These are phyloP conservation scores for Ferrisia virgata DNA, from an alignment of 2,888 invertebrate genomes.

Conservation along the genomic window DNA sequence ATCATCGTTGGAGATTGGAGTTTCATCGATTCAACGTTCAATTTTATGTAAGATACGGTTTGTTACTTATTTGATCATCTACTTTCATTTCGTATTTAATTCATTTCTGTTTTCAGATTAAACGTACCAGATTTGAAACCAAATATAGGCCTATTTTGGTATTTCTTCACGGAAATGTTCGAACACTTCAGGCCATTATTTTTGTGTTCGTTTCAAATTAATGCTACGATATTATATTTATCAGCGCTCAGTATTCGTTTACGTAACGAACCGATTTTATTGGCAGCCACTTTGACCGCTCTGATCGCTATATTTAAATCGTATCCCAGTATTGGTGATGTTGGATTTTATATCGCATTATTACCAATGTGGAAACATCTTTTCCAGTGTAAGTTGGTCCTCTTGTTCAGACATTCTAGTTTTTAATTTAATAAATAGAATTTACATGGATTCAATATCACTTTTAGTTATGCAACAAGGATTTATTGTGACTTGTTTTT, in stretches of 20 bases:
- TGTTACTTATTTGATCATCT: neutral
- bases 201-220: slow-evolving; percentile 94
- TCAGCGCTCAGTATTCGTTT: slow-evolving; percentile 80
- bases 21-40: slow-evolving; percentile 69
- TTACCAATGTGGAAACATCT: slow-evolving; percentile 89
- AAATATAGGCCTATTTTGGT: slow-evolving; percentile 98
- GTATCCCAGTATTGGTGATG: slow-evolving; percentile 94
- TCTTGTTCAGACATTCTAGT: too few relatives aligned
- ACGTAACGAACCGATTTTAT: slow-evolving; percentile 72
- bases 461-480: slow-evolving; percentile 88
- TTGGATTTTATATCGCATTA: slow-evolving; percentile 84
- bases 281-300: slow-evolving; percentile 75
- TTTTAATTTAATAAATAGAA: too few relatives aligned
- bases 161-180: slow-evolving; percentile 99
- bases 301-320: slow-evolving; percentile 91
- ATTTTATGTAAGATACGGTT: slow-evolving; percentile 68
- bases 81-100: slow-evolving; percentile 52
- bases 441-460: neutral
- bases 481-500: slow-evolving; percentile 86
- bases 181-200: slow-evolving; percentile 96
- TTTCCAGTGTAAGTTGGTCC: slow-evolving; percentile 80
- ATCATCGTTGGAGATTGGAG: slow-evolving; percentile 63
- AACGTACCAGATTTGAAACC: slow-evolving; percentile 91
- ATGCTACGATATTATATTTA: slow-evolving; percentile 85
- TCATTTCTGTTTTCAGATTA: slow-evolving; percentile 61